A percentile compares a stretch with the other conserved stretches of the same genome.
phyloP scores from a whole-genome alignment of 2,797 vertebrate species.

The Enteromius treurensis region DNA sequence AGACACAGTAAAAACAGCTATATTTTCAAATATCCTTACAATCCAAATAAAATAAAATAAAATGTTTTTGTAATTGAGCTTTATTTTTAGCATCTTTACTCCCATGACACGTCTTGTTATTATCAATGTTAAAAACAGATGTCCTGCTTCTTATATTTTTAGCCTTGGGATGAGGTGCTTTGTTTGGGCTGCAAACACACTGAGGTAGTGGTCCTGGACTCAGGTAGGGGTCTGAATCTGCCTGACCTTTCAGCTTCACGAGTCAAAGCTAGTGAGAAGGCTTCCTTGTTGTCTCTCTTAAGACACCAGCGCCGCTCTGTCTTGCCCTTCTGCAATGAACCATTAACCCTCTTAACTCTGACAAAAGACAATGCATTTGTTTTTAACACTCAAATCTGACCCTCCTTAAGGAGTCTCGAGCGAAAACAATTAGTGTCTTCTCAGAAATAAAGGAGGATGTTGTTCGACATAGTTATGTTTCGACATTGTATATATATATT shows the following conservation, averaged over 20 bases:
- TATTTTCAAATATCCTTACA: background rate
- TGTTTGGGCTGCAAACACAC: background rate
- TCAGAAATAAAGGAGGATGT: background rate
- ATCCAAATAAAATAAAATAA: background rate
- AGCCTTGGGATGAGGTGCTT: background rate
- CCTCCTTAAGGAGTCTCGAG: background rate
- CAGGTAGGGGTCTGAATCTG: slow-evolving; percentile 59
- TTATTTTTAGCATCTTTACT: background rate
- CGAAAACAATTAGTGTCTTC: slow-evolving; percentile 2
- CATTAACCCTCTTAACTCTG: slow-evolving; percentile 43
- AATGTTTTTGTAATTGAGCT: background rate
- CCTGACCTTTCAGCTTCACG: slow-evolving; percentile 67
- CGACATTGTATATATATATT: too few relatives aligned
- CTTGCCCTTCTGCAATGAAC: slow-evolving; percentile 28
- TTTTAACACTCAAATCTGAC: slow-evolving; percentile 25
- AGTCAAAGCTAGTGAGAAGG: slow-evolving; percentile 65
- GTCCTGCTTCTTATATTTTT: background rate
- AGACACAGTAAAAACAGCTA: background rate
- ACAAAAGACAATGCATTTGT: slow-evolving; percentile 52
- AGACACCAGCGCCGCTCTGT: slow-evolving; percentile 40
- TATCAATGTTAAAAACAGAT: background rate
- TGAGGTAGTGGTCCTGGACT: background rate
- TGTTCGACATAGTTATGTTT: background rate
- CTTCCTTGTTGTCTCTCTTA: slow-evolving; percentile 46
- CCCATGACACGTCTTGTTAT: background rate